Conservation (phyloP, 2,888 invertebrate genomes). For the Electrophaes corylata region DNA sequence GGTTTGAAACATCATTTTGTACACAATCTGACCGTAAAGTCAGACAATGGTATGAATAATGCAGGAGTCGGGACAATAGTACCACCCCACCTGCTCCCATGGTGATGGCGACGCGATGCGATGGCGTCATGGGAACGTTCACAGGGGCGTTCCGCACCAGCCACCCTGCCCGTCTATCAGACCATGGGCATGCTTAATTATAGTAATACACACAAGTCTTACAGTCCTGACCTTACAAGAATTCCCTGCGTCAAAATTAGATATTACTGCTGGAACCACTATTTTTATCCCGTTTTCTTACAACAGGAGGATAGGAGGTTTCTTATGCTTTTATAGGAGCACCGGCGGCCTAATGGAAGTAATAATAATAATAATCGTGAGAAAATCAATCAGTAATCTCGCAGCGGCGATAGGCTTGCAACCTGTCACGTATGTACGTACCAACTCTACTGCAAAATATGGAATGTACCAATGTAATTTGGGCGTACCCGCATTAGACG, state of each 20-base stretch:
- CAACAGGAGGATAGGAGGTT: too few species aligned
- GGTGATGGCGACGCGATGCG: conserved; percentile 8
- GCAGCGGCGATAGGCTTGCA: too few species aligned
- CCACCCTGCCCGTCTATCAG: conserved; percentile 15
- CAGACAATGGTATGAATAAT: conserved; percentile 66
- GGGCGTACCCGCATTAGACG: too few species aligned
- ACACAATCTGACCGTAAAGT: conserved; percentile 36
- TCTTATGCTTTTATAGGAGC: too few species aligned
- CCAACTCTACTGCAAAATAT: too few species aligned
- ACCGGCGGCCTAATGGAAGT: too few species aligned
- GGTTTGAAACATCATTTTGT: conserved; percentile 8
- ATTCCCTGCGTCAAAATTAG: not conserved
- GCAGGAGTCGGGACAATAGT: conserved; percentile 58
- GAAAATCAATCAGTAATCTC: too few species aligned
- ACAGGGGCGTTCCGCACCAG: conserved; percentile 62
- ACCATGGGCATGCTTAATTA: conserved; percentile 9
- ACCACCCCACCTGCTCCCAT: conserved; percentile 60
- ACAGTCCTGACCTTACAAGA: not conserved
- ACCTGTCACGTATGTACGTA: too few species aligned
- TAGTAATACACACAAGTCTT: not conserved
- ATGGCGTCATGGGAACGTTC: conserved; percentile 62
- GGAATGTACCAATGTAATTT: too few species aligned
- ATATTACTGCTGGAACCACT: not conserved
- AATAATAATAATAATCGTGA: too few species aligned
- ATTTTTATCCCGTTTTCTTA: too few species aligned